phyloP scores from a whole-genome alignment of 2,797 vertebrate genomes.

The Aulostomus chinensis region DNA sequence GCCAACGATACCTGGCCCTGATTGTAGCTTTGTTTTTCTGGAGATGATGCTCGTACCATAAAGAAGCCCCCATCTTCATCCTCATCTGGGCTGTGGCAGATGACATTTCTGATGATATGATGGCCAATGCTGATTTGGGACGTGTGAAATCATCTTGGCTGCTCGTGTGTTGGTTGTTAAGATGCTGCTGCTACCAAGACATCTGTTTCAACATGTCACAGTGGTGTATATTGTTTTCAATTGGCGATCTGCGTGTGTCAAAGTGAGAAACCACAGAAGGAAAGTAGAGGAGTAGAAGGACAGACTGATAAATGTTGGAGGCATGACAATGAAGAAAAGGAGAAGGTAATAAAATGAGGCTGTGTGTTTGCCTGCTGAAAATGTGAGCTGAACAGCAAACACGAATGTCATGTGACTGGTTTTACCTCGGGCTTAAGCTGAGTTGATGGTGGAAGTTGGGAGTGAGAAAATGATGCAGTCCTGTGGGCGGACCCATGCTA shows the following conservation, averaged over 20 bases:
- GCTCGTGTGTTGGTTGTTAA: no score
- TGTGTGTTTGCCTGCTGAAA: slow-evolving; percentile 13
- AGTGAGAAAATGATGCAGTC: slow-evolving; percentile 16
- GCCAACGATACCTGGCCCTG: slow-evolving; percentile 44
- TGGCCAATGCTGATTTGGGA: slow-evolving; percentile 18
- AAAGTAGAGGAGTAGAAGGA: no score
- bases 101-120: neutral
- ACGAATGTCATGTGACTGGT: slow-evolving; percentile 52
- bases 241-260: no score
- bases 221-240: no score
- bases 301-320: no score
- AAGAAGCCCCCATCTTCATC: slow-evolving; percentile 26
- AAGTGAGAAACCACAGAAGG: no score
- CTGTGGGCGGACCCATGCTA: neutral
- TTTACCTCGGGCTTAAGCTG: slow-evolving; percentile 44
- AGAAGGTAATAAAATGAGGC: no score
- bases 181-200: no score
- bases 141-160: no score
- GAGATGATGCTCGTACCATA: slow-evolving; percentile 20
- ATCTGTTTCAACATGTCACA: no score
- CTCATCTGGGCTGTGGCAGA: neutral
- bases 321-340: no score
- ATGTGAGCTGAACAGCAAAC: slow-evolving; percentile 33
- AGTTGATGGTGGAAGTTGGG: slow-evolving; percentile 18
- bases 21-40: slow-evolving; percentile 43